Conservation (phyloP, 2,888 invertebrate genomes). For the Pseudococcus viburni region DNA sequence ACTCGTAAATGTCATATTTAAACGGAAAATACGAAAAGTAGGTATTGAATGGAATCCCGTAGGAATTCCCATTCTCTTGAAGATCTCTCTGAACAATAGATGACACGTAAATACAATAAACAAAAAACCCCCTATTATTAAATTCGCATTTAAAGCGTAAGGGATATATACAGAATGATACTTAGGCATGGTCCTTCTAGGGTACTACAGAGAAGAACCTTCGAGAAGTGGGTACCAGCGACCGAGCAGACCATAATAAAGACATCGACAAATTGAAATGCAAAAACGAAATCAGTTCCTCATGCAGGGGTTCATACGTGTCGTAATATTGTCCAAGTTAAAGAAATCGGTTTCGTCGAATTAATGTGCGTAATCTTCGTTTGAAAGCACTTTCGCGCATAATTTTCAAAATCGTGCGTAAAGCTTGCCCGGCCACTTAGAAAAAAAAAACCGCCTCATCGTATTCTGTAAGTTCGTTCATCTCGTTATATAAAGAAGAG, state of each 20-base stretch:
- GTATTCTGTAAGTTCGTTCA: slow-evolving; percentile 32
- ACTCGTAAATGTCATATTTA: not conserved
- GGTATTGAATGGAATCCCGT: not conserved
- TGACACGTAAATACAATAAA: not conserved
- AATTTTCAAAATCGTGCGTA: slow-evolving; percentile 57
- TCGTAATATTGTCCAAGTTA: slow-evolving; percentile 39
- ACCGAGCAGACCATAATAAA: not conserved
- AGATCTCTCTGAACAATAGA: slow-evolving; percentile 39
- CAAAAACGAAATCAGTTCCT: slow-evolving; percentile 26
- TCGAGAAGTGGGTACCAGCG: not conserved
- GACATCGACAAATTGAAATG: not conserved
- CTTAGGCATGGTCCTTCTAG: not conserved
- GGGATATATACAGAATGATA: not conserved
- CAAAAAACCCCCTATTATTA: not conserved
- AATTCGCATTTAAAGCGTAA: not conserved
- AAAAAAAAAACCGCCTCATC: not conserved
- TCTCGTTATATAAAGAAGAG: slow-evolving; percentile 32
- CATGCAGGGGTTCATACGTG: slow-evolving; percentile 42
- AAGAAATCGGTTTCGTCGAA: slow-evolving; percentile 25
- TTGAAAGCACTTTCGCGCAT: slow-evolving; percentile 43
- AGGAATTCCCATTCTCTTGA: slow-evolving; percentile 16
- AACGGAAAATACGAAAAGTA: slow-evolving; percentile 3
- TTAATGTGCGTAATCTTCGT: slow-evolving; percentile 40
- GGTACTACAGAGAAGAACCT: not conserved
- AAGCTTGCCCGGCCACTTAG: slow-evolving; percentile 24